Conservation (phyloP, 2,797 vertebrate genomes). For the Rhincodon typus region DNA sequence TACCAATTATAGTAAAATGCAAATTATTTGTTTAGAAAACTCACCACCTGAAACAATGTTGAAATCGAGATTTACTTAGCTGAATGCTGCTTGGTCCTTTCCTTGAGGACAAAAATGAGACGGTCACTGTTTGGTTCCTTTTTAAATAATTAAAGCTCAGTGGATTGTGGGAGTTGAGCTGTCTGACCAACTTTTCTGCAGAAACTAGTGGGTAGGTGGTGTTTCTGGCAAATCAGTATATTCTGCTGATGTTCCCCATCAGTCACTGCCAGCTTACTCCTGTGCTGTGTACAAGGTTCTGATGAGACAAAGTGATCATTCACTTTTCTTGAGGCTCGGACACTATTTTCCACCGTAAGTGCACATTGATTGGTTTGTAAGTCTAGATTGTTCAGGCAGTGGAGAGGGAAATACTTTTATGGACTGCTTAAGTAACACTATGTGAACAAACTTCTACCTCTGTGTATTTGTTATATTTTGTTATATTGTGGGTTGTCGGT, state of each 20-base stretch:
- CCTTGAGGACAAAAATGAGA: too few relatives aligned
- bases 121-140: too few relatives aligned
- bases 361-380: background rate
- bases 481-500: background rate
- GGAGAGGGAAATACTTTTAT: too few relatives aligned
- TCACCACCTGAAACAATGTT: too few relatives aligned
- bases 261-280: background rate
- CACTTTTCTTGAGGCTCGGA: background rate
- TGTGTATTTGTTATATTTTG: background rate
- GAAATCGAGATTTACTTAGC: too few relatives aligned
- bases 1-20: too few relatives aligned
- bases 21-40: too few relatives aligned
- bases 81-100: too few relatives aligned
- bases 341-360: background rate
- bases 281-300: background rate
- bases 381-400: background rate
- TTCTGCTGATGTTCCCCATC: background rate
- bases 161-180: background rate
- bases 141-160: background rate
- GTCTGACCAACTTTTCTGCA: background rate
- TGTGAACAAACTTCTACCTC: too few relatives aligned
- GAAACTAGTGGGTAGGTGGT: background rate
- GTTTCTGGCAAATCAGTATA: background rate
- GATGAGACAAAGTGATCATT: background rate
- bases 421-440: too few relatives aligned